Evolutionary conservation across 2,888 invertebrate species (phyloP), one percentile per base, ranked within the genome.

Genomic region (Priocnemis perturbator): DNA sequence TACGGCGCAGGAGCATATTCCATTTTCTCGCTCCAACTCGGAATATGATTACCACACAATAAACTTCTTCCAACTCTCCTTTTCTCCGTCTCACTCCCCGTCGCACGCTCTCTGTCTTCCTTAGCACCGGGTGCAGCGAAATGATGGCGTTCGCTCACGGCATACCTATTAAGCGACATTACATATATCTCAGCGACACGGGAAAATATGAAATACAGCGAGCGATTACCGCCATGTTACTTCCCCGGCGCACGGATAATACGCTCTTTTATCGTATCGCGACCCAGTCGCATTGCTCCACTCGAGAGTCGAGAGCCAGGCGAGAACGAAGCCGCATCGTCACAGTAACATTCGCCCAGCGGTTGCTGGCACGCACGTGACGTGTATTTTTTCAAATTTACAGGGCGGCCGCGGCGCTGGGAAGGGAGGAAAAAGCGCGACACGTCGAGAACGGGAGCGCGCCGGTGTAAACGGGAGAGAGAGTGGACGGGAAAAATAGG

Each of bases 141-240:
- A 50, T 50, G n/a, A 50, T 19, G 19, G 50, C 50, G 17, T 19
- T 50, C 50, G 50, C 50, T 50, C 50, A 50, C 19, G 50, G 50
- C 50, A 50, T 50, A 19, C 50, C 50, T 50, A 50, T 50, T 50
- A 50, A 50, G 19, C 50, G 50, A 19, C 50, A 19, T 50, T 50
- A 50, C 50, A 50, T 19, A 50, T 50, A 19, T 50, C 50, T 50
- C 50, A 9, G 50, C 50, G 19, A 50, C 50, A 37, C 50, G 19
- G 50, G 19, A n/a, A 47, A 19, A 50, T 50, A 50, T 50, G 50
- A 19, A 50, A 19, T 50, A 50, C n/a, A 1, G n/a, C 50, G 50
- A 19, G n/a, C 9, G 19, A 19, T 19, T 50, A 50, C 19, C 50
- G 50, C 17, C 17, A 9, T 50, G 17, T 50, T 50, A 50, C 50